Evolutionary conservation across 2,113 vertebrate genomes (phyloP).

Genomic region (Synodontis membranacea): DNA sequence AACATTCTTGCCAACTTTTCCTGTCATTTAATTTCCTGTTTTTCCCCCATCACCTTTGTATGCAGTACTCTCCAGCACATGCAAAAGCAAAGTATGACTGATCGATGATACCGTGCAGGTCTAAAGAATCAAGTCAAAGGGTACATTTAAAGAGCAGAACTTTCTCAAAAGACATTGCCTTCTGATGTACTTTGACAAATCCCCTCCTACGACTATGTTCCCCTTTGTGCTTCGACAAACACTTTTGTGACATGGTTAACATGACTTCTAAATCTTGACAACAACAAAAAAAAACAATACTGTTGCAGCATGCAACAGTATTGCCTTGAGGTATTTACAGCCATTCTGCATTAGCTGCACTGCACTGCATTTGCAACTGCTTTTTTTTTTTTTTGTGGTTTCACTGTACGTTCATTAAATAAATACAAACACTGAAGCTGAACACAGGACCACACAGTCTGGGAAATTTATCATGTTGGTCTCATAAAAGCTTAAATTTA

Average conservation of each 20-base stretch:
- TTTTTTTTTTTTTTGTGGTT: background rate
- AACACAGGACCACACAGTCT: too few relatives aligned
- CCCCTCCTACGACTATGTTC: background rate
- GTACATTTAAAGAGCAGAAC: background rate
- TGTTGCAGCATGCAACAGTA: background rate
- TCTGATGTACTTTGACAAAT: background rate
- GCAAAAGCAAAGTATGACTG: background rate
- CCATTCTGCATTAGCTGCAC: background rate
- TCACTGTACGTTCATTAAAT: conserved; percentile 1
- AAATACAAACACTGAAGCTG: background rate
- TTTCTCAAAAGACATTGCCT: background rate
- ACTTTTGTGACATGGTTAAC: background rate
- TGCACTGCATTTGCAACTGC: background rate
- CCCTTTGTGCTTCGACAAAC: background rate
- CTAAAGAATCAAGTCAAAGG: background rate
- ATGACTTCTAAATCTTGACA: background rate
- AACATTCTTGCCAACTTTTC: background rate
- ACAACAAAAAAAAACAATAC: background rate
- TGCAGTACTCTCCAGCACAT: background rate
- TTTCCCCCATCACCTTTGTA: background rate
- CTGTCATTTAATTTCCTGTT: background rate
- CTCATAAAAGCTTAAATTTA: background rate
- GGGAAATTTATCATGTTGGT: background rate
- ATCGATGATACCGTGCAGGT: background rate
- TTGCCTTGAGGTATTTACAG: background rate